Evolutionary conservation across 2,113 vertebrate genomes (phyloP).

Genomic region (Gnathonemus longibarbis): DNA sequence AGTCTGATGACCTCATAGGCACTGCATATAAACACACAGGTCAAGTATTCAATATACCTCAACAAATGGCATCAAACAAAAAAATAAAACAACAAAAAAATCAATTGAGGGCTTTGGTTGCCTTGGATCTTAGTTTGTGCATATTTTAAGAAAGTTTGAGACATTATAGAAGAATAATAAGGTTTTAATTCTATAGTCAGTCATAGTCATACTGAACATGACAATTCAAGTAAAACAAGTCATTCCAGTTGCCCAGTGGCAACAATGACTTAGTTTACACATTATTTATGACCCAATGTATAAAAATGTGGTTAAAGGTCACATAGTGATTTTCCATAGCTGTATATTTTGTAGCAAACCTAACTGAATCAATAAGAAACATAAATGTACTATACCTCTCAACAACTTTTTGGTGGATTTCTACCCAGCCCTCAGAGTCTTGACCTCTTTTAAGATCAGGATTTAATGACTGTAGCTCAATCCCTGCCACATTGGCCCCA

Average conservation of each 20-base stretch:
- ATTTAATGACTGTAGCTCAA: conserved; percentile 36
- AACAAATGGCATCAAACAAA: neutral
- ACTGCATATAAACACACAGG: conserved; percentile 26
- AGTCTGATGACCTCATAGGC: conserved; percentile 45
- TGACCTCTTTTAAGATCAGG: conserved; percentile 26
- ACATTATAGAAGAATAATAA: neutral
- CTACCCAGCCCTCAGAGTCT: conserved; percentile 36
- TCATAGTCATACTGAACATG: neutral
- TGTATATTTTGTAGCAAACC: neutral
- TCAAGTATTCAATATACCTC: neutral
- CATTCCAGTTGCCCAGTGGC: neutral
- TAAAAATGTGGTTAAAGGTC: neutral
- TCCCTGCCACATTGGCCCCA: conserved; percentile 41
- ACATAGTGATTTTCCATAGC: neutral
- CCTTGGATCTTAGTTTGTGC: neutral
- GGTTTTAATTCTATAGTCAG: neutral
- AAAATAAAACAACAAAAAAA: neutral
- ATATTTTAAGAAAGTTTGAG: neutral
- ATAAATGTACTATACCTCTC: conserved; percentile 30
- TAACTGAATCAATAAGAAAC: neutral
- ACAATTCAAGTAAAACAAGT: neutral
- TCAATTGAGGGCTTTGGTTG: neutral
- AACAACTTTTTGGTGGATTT: conserved; percentile 40
- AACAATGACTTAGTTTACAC: neutral
- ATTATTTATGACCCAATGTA: neutral